Evolutionary conservation across 2,888 invertebrate species (phyloP).

Genomic region (Choristoneura rosaceana): DNA sequence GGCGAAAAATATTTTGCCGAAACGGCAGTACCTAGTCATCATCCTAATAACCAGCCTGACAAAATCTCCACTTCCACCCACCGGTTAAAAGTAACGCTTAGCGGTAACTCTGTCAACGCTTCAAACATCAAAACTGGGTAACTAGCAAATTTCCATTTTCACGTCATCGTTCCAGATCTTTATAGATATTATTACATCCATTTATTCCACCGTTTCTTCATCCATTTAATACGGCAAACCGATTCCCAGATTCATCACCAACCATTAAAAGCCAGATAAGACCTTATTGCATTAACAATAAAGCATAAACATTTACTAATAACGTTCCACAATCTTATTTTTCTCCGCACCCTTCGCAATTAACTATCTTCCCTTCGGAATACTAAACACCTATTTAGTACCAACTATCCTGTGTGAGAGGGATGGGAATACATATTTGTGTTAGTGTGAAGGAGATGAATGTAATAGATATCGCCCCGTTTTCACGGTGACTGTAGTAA

Average conservation of each 20-base stretch:
- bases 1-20: too few species aligned
- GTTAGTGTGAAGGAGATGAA: slow-evolving; percentile 58
- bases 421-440: slow-evolving; percentile 47
- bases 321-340: slow-evolving; percentile 60
- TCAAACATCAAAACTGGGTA: slow-evolving; percentile 4
- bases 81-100: too few species aligned
- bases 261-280: slow-evolving; percentile 37
- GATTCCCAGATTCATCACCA: slow-evolving; percentile 47
- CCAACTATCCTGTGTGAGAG: slow-evolving; percentile 65
- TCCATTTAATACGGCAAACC: slow-evolving; percentile 67
- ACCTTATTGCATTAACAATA: slow-evolving; percentile 45
- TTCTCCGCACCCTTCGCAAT: slow-evolving; percentile 81
- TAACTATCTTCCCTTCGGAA: slow-evolving; percentile 82
- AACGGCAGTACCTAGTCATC: too few species aligned
- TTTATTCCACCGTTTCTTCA: slow-evolving; percentile 63
- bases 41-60: too few species aligned
- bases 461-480: slow-evolving; percentile 70
- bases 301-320: slow-evolving; percentile 32
- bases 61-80: too few species aligned
- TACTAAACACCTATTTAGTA: slow-evolving; percentile 85
- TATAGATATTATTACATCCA: slow-evolving; percentile 42
- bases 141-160: slow-evolving; percentile 13
- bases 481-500: slow-evolving; percentile 63
- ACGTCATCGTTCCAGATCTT: slow-evolving; percentile 29
- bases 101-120: neutral